These are phyloP conservation scores for Drosophila paucipuncta DNA, from an alignment of 2,888 invertebrate species.

Conservation along the genomic window DNA sequence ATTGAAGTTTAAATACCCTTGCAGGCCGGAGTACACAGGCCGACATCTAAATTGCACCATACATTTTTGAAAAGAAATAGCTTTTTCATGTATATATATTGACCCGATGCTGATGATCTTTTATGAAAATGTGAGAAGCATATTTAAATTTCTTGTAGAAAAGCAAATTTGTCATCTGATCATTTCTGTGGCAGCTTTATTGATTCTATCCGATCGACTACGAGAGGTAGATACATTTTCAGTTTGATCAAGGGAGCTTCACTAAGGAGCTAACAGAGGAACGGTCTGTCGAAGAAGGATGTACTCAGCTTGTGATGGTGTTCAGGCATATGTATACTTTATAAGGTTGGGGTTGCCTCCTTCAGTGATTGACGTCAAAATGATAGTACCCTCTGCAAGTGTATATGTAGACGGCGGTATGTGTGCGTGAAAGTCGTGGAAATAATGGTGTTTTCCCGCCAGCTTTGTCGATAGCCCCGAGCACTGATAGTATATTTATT, in stretches of 20 bases:
- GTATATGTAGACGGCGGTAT: neutral
- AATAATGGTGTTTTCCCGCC: slow-evolving; percentile 23
- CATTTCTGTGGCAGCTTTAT: neutral
- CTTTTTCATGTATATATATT: neutral
- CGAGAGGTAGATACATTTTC: neutral
- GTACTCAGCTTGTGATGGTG: neutral
- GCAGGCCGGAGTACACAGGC: neutral
- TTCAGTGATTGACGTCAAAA: neutral
- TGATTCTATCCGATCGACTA: neutral
- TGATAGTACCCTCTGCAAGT: neutral
- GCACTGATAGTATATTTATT: slow-evolving; percentile 15
- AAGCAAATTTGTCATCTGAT: neutral
- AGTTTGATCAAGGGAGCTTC: neutral
- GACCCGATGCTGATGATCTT: neutral
- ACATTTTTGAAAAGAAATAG: neutral
- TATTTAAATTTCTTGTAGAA: neutral
- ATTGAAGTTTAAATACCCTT: neutral
- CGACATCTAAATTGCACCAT: neutral
- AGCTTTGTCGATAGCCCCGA: slow-evolving; percentile 47
- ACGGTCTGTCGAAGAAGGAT: neutral
- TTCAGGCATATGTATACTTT: neutral
- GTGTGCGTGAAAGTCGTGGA: slow-evolving; percentile 23
- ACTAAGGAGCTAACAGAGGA: neutral
- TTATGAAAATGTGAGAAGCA: neutral
- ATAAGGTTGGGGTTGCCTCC: neutral